Conservation (phyloP, 2,113 vertebrate genomes). For the Tetraodon nigroviridis region DNA sequence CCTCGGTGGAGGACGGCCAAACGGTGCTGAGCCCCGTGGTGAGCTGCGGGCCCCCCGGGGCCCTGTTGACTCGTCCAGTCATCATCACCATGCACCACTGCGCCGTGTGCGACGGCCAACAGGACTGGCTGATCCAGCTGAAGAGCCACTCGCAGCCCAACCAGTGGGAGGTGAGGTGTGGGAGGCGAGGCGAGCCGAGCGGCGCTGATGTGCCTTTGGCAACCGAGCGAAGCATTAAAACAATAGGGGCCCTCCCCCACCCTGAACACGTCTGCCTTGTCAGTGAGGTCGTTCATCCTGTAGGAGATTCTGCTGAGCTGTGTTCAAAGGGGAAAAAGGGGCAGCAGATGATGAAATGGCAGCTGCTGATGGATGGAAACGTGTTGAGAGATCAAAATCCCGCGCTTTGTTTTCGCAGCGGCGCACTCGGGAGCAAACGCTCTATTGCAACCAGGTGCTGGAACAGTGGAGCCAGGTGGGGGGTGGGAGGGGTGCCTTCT, state of each 20-base stretch:
- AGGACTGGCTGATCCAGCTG: slow-evolving; percentile 96
- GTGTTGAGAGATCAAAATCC: slow-evolving; percentile 13
- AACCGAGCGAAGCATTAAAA: neutral
- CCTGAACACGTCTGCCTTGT: neutral
- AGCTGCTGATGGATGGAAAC: slow-evolving; percentile 6
- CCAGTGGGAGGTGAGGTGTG: slow-evolving; percentile 90
- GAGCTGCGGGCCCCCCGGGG: slow-evolving; percentile 90
- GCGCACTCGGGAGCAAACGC: neutral
- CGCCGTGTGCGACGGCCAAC: slow-evolving; percentile 84
- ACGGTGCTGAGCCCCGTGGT: slow-evolving; percentile 92
- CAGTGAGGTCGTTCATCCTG: neutral
- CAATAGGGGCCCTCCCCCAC: neutral
- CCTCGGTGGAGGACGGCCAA: slow-evolving; percentile 86
- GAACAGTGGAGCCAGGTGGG: slow-evolving; percentile 33
- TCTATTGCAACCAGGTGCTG: slow-evolving; percentile 27
- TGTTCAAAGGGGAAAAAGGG: neutral
- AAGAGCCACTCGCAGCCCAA: slow-evolving; percentile 85
- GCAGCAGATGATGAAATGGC: slow-evolving; percentile 7
- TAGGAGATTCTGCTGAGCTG: slow-evolving; percentile 1
- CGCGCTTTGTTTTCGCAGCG: slow-evolving; percentile 22
- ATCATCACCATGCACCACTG: slow-evolving; percentile 96
- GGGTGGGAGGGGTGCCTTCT: slow-evolving; percentile 11
- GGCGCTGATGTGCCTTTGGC: slow-evolving; percentile 1
- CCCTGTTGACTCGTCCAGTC: slow-evolving; percentile 86
- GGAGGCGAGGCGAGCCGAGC: neutral